Evolutionary conservation across 2,113 vertebrate genomes (phyloP).

Genomic region (Hyla sarda): DNA sequence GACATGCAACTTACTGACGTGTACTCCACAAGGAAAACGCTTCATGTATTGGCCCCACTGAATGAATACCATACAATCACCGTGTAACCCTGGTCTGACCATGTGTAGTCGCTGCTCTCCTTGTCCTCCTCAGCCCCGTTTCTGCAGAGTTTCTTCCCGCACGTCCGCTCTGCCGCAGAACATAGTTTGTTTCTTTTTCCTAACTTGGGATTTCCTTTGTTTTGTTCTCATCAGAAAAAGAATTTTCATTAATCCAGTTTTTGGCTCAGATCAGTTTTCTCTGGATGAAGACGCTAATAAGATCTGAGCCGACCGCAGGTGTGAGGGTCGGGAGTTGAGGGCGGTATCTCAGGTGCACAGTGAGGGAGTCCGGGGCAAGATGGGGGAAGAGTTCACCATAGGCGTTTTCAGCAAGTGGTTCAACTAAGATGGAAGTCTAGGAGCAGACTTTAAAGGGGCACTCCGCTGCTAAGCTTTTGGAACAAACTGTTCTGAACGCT

Average conservation of each 20-base stretch:
- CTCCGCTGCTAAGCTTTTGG: too few relatives aligned
- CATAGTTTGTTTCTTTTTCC: conserved; percentile 41
- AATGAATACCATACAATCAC: too few relatives aligned
- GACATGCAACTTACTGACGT: too few relatives aligned
- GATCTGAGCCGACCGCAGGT: conserved; percentile 17
- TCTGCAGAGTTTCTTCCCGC: neutral
- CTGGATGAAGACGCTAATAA: conserved; percentile 5
- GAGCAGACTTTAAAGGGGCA: too few relatives aligned
- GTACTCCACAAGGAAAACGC: too few relatives aligned
- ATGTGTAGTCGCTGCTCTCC: neutral
- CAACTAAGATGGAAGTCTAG: neutral
- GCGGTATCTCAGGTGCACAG: conserved; percentile 24
- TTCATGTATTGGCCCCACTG: too few relatives aligned
- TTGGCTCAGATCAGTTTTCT: conserved; percentile 22
- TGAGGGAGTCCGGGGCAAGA: neutral
- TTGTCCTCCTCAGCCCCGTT: neutral
- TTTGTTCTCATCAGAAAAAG: conserved; percentile 24
- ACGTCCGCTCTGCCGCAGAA: neutral
- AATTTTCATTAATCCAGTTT: conserved; percentile 37
- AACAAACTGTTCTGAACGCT: too few relatives aligned
- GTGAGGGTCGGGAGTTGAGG: neutral
- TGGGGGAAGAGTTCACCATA: neutral
- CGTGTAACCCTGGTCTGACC: neutral
- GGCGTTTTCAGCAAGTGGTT: neutral
- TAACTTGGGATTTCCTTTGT: conserved; percentile 46